Base-by-base conservation (phyloP, 1,140 invertebrate species). In the Sycophila sp. region DNA sequence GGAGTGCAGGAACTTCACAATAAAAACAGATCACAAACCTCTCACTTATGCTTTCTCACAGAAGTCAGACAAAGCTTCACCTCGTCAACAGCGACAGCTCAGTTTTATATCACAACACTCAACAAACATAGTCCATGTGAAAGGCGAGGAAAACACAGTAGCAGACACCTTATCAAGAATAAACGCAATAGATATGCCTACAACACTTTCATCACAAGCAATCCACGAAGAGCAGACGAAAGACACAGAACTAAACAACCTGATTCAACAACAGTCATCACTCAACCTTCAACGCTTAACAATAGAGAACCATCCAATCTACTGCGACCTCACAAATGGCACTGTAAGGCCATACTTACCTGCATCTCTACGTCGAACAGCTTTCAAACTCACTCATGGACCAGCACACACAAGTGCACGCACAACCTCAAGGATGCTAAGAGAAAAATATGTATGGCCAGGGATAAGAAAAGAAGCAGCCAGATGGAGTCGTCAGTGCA, bases 241-340 rank as follows among this genome's bases (percentile, higher is more conserved):
- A 10, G 40, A 45, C 30, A 91, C 7, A 24, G 47, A 51, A 26
- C 24, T 51, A 5, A 6, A 36, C 34, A 5, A 13, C 13, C 5
- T 36, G 5, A 36, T 5, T 13, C 5, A 13, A 36, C 34, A 36
- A 36, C 5, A 6, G 5, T 5, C 34, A 36, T 36, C 34, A 36
- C 13, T n/a, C 22, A 28, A 49, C 2, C 42, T 32, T 15, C 19
- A 64, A 5, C 4, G 4, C 17, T 6, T 42, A 6, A 15, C 11
- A 11, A 11, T 42, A 15, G 59, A 42, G 58, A 22, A 24, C 7
- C 24, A 22, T n/a, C 6, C 8, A 4, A 8, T 62, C 5, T 22
- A 32, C 38, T 62, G 59, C 38, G 38, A 28, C 11, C 13, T 24
- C 36, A 11, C 40, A 32, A 45, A 5, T 5, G 3, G n/a, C 15